Conservation (phyloP, 2,888 invertebrate species). For the Crocallis elinguaria region DNA sequence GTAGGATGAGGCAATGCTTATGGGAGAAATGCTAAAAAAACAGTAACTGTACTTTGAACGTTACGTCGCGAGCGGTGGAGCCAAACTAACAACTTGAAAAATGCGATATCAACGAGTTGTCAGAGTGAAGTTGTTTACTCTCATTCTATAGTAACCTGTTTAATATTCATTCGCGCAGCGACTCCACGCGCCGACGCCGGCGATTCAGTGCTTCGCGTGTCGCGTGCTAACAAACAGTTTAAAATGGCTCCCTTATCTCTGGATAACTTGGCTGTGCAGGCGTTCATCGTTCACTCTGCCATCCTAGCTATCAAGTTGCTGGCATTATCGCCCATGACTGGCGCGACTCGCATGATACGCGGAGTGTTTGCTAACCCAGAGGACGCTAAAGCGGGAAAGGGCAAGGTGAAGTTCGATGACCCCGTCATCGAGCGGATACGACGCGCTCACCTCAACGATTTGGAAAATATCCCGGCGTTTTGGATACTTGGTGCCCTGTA, state of each 20-base stretch:
- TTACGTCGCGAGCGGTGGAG: too few relatives aligned
- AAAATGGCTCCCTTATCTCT: conserved; percentile 57
- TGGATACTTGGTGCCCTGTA: conserved; percentile 86
- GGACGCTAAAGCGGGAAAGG: conserved; percentile 56
- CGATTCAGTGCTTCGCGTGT: conserved; percentile 9
- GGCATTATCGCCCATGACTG: conserved; percentile 54
- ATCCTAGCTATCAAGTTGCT: conserved; percentile 67
- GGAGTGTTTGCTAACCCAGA: conserved; percentile 68
- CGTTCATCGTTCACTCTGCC: conserved; percentile 68
- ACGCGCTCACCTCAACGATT: conserved; percentile 88
- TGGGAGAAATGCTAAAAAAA: too few relatives aligned
- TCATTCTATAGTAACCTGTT: conserved; percentile 2
- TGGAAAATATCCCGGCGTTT: conserved; percentile 89
- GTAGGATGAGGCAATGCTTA: too few relatives aligned
- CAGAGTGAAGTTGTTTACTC: conserved; percentile 29
- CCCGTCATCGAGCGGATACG: conserved; percentile 65
- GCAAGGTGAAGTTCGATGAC: conserved; percentile 69
- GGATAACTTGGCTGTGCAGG: conserved; percentile 57
- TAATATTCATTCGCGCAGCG: conserved; percentile 20
- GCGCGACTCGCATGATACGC: conserved; percentile 48
- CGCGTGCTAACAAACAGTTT: conserved; percentile 25
- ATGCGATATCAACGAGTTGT: not conserved
- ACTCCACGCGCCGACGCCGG: conserved; percentile 19
- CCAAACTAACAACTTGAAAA: not conserved
- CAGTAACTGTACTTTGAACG: too few relatives aligned